Percentiles rank a stretch among this genome's conserved stretches.
These are phyloP conservation scores for Acrocephalus scirpaceus DNA, from an alignment of 2,797 vertebrate genomes.

Conservation along the genomic window DNA sequence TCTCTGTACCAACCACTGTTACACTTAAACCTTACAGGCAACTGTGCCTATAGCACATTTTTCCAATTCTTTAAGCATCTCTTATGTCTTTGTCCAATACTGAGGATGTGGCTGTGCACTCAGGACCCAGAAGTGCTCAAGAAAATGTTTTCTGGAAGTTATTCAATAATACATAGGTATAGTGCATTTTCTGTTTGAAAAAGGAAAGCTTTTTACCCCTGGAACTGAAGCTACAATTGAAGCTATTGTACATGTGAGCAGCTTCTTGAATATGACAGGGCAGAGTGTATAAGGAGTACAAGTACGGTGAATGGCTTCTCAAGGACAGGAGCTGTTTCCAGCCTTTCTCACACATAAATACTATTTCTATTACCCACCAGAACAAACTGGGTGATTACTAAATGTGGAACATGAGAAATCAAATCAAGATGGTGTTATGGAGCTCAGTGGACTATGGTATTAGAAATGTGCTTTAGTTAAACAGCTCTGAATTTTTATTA, in stretches of 20 bases:
- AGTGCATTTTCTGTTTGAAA: background rate
- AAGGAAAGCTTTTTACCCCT: background rate
- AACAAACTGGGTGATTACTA: constrained; percentile 13
- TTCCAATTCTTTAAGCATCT: background rate
- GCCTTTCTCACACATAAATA: constrained; percentile 1
- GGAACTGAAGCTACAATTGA: background rate
- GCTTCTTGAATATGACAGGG: background rate
- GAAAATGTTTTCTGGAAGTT: background rate
- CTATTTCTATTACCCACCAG: constrained; percentile 20
- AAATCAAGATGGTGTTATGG: constrained; percentile 20
- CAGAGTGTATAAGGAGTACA: background rate
- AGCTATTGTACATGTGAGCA: background rate
- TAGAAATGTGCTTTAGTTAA: constrained; percentile 21
- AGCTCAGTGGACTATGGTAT: constrained; percentile 32
- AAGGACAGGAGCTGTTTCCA: constrained; percentile 31
- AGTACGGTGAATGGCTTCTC: constrained; percentile 20
- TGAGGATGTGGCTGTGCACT: background rate
- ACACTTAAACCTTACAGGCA: background rate
- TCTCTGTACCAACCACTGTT: background rate
- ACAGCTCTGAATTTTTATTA: constrained; percentile 19
- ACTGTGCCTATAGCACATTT: background rate
- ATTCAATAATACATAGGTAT: background rate
- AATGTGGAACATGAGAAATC: constrained; percentile 40
- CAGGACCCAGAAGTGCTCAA: background rate
- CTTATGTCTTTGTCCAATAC: background rate